A percentile compares a stretch with the other conserved stretches of the same genome.
These are phyloP conservation scores for Leptinotarsa haldemani DNA, from an alignment of 2,888 invertebrate genomes.

Conservation along the genomic window DNA sequence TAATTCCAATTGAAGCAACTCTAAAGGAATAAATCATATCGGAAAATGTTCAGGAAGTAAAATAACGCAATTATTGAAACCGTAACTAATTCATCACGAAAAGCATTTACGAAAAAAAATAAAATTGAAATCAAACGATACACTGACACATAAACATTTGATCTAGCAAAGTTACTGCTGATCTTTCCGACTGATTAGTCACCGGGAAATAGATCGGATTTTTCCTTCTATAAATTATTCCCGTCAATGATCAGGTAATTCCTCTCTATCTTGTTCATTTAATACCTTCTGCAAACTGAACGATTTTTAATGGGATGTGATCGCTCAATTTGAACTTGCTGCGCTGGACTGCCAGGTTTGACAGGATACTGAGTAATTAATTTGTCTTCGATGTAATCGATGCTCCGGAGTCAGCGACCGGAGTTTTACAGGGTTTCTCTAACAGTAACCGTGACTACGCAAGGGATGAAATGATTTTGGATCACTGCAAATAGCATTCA, in stretches of 20 bases:
- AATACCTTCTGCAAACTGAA: constrained; percentile 27
- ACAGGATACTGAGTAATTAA: constrained; percentile 46
- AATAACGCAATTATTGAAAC: too few species aligned
- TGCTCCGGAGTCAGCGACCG: constrained; percentile 40
- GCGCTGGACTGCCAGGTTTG: constrained; percentile 41
- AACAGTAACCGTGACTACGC: too few species aligned
- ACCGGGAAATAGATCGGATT: constrained; percentile 16
- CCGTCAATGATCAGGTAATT: constrained; percentile 18
- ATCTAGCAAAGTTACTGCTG: too few species aligned
- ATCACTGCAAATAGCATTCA: too few species aligned
- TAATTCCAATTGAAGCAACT: too few species aligned
- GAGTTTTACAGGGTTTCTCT: background rate
- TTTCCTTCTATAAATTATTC: constrained; percentile 28
- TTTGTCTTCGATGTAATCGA: constrained; percentile 51
- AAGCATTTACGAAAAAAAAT: too few species aligned
- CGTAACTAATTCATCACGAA: too few species aligned
- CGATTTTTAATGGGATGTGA: constrained; percentile 37
- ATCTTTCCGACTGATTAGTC: constrained; percentile 3
- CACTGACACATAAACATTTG: too few species aligned
- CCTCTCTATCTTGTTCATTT: constrained; percentile 30
- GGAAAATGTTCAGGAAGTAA: too few species aligned
- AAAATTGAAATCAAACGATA: too few species aligned
- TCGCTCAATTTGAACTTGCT: constrained; percentile 39
- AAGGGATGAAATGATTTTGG: too few species aligned
- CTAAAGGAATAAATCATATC: too few species aligned